Base-by-base conservation (phyloP, 1,140 invertebrate species). In the Tribolium castaneum region DNA sequence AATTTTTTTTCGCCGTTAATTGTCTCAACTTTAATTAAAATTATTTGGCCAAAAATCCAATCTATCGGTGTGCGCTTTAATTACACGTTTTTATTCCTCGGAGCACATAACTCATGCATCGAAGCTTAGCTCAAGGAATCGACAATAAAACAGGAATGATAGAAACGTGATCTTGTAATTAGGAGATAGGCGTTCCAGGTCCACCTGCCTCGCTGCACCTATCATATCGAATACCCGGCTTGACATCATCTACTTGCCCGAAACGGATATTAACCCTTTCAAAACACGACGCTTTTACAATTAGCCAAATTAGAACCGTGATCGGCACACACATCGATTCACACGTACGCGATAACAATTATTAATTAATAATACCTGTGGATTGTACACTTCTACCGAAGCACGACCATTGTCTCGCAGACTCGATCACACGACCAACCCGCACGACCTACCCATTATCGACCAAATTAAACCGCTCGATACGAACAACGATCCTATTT, bases 121-220 rank as follows among this genome's bases (percentile, higher is more conserved):
- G 77, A 81, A 80, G 78, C 70, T 75, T 78, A 76, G 79, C 79
- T 73, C 25, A 70, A 78, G 75, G 62, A 80, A 82, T 76, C 73
- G 77, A 81, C 80, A 83, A 84, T 82, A 82, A 83, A 84, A 81
- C 80, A 81, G 79, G 83, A 84, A 83, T 84, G 83, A 84, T 82
- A 84, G 82, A 84, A 84, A 84, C 83, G 83, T 84, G 83, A 84
- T 78, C 77, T 75, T 78, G 82, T 84, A 84, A 84, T 84, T 83
- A 82, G 80, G 76, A 79, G 77, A 59, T 73, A 71, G 80, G 81
- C 81, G 82, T 82, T 80, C 56, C 80, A 76, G 78, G 77, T 80
- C 79, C 82, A 79, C 80, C 80, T 82, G 82, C 78, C 70, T 25
- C 49, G 71, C 52, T 73, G 71, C 71, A 73, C 71, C 71, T 54